Conservation (phyloP, 2,888 invertebrate species). For the Glyphotaelius pellucidus region DNA sequence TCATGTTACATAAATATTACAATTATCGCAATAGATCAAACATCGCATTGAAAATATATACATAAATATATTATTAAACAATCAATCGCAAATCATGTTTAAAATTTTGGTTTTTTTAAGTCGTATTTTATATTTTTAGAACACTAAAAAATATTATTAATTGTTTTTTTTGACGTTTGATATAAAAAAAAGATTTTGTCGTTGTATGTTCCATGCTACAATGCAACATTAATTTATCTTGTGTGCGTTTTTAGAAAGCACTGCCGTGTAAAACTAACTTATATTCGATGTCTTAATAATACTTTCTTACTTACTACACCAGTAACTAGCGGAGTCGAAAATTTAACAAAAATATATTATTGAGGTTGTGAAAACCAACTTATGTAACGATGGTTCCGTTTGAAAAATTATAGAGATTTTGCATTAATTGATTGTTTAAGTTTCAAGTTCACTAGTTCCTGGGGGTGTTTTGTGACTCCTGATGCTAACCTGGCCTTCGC, state of each 20-base stretch:
- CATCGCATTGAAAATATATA: not conserved
- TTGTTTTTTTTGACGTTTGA: not conserved
- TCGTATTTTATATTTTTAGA: not conserved
- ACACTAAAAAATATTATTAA: not conserved
- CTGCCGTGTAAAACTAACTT: not conserved
- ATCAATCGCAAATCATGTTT: not conserved
- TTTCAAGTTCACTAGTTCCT: not conserved
- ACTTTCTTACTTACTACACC: not conserved
- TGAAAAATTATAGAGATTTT: not conserved
- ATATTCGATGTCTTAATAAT: not conserved
- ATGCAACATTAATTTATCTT: not conserved
- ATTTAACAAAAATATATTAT: not conserved
- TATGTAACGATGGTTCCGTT: not conserved
- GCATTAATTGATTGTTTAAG: not conserved
- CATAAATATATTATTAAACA: not conserved
- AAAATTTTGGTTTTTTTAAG: not conserved
- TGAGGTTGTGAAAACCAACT: not conserved
- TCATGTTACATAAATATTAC: not conserved
- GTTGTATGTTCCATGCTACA: not conserved
- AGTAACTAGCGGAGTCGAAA: not conserved
- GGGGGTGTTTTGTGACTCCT: not conserved
- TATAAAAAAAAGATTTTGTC: not conserved
- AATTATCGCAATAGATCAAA: not conserved
- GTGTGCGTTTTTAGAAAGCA: not conserved
- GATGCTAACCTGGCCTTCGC: slow-evolving; percentile 87